Evolutionary conservation across 2,888 invertebrate species (phyloP).

Genomic region (Leptinotarsa rubiginosa): DNA sequence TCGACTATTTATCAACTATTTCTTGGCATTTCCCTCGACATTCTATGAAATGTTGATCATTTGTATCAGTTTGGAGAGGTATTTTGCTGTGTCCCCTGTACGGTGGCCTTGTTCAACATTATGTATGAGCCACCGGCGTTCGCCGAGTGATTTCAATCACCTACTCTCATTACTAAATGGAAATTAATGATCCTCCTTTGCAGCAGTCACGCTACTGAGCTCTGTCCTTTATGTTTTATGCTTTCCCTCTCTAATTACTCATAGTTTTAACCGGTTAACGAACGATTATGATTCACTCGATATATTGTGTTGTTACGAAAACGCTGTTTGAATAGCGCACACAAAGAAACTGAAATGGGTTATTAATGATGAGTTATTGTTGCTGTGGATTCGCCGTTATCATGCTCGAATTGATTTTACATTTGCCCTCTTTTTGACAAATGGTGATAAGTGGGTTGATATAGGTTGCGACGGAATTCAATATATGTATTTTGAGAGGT

Average conservation of each 20-base stretch:
- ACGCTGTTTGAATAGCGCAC: slow-evolving; percentile 28
- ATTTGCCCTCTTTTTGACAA: slow-evolving; percentile 21
- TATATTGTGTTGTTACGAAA: slow-evolving; percentile 31
- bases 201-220: not conserved
- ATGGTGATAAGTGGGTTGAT: not conserved
- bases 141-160: not conserved
- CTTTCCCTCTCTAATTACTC: slow-evolving; percentile 43
- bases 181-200: not conserved
- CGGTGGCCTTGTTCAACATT: too few relatives aligned
- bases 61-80: too few relatives aligned
- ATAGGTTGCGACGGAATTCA: not conserved
- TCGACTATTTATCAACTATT: too few relatives aligned
- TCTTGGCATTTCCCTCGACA: too few relatives aligned
- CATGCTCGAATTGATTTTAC: slow-evolving; percentile 25
- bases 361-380: slow-evolving; percentile 37
- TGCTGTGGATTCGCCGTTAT: slow-evolving; percentile 16
- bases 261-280: slow-evolving; percentile 45
- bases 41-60: too few relatives aligned
- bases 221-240: slow-evolving; percentile 18
- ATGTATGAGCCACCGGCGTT: too few relatives aligned
- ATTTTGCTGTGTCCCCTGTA: too few relatives aligned
- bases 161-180: not conserved
- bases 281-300: slow-evolving; percentile 24
- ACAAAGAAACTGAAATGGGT: slow-evolving; percentile 38
- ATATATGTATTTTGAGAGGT: not conserved